A percentile compares a stretch with the other conserved stretches of the same genome.
phyloP scores from a whole-genome alignment of 37 sponge, comb jelly and placozoan species.

The Axinella damicornis region DNA sequence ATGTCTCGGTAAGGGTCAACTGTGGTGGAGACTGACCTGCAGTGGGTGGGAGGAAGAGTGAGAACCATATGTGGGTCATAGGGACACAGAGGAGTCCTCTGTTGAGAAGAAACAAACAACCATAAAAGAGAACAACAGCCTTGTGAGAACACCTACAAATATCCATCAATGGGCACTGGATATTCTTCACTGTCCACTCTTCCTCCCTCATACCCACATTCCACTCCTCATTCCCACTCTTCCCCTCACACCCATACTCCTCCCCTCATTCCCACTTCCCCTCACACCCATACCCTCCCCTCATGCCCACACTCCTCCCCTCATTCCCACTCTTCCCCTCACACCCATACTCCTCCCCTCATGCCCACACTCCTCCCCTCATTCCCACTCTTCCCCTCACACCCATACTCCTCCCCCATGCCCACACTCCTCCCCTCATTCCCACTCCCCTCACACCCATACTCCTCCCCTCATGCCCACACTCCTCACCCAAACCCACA shows the following conservation, averaged over 20 bases:
- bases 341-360: not conserved
- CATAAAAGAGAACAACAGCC: too few relatives aligned
- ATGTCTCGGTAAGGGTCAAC: constrained; percentile 98
- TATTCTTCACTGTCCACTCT: not conserved
- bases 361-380: not conserved
- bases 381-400: not conserved
- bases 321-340: not conserved
- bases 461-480: too few relatives aligned
- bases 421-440: too few relatives aligned
- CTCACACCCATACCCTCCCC: not conserved
- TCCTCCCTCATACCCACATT: not conserved
- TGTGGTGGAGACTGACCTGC: constrained; percentile 86
- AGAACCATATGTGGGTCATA: too few relatives aligned
- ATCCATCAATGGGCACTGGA: too few relatives aligned
- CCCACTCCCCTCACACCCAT: too few relatives aligned
- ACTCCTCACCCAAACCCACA: not conserved
- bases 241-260: constrained; percentile 22
- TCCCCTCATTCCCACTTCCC: not conserved
- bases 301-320: not conserved
- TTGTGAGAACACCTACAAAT: too few relatives aligned
- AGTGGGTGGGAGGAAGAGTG: too few relatives aligned
- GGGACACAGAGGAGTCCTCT: too few relatives aligned
- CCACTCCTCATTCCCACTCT: not conserved
- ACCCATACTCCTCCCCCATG: too few relatives aligned
- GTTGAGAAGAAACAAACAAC: too few relatives aligned